Base-by-base conservation (phyloP, 2,113 vertebrate genomes). In the Danionella cerebrum region DNA sequence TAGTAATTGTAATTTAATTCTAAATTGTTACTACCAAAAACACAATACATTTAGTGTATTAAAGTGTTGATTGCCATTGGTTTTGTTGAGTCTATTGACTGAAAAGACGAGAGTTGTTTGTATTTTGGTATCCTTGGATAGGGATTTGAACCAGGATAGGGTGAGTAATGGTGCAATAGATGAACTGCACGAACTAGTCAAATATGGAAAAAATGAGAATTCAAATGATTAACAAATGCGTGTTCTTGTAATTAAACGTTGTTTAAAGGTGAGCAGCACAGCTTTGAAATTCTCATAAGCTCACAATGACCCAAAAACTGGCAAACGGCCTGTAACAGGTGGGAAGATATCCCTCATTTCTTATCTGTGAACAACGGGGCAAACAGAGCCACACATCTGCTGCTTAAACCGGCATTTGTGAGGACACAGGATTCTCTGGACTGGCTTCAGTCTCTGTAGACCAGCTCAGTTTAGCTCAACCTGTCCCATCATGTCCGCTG, bases 371-470 rank as follows among this genome's bases (percentile, higher is more conserved):
- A 74, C 69, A 76, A 52, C 76, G 85, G 22, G 84, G 84, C 83
- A 86, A 84, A 78, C 69, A 70, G 53, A 83, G 78, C 69, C 69
- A 58, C 85, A 81, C 83, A 86, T 82, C 83, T 84, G 85, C 77
- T 76, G 63, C 68, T 66, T 55, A 77, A 87, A 85, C 71, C 74
- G 78, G 74, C n/a, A n/a, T 69, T 76, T 77, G 81, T 82, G 86
- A 81, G 87, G 85, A 62, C 83, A 86, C 84, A 84, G 45, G 83
- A 81, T 19, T 63, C 59, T 22, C 33, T 48, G 44, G 44, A 63
- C 59, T 63, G 27, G 3, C 29, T 48, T 48, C 24, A 48, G 42
- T 62, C 73, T 60, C 51, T 18, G 41, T 65, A 57, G 58, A 47
- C 41, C 66, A 36, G 52, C 62, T 58, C 41, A 70, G 45, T 54